Evolutionary conservation across 2,113 vertebrate species (phyloP).

Genomic region (Chunga burmeisteri): DNA sequence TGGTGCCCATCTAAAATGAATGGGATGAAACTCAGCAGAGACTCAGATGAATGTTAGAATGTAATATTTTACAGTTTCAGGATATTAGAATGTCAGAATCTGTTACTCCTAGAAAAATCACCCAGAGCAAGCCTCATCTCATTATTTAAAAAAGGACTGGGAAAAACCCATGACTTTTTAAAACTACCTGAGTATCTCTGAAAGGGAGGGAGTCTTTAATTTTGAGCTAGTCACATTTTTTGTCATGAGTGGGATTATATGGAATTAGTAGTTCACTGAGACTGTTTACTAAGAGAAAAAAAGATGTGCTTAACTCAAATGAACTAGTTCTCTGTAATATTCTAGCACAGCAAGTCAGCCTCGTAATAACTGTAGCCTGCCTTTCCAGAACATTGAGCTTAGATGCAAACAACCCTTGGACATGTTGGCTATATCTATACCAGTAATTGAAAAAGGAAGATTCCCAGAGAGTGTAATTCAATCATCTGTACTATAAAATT

Average conservation of each 20-base stretch:
- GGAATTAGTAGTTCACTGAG: not conserved
- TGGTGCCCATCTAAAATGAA: not conserved
- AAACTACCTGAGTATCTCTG: not conserved
- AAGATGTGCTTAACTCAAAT: not conserved
- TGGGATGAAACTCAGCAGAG: not conserved
- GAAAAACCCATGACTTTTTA: not conserved
- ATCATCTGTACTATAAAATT: not conserved
- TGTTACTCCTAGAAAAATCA: not conserved
- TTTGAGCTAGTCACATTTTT: not conserved
- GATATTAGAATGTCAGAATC: not conserved
- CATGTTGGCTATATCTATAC: not conserved
- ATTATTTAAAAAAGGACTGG: not conserved
- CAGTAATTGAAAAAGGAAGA: not conserved
- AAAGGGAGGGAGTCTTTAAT: not conserved
- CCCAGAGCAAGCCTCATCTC: not conserved
- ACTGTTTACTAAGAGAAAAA: not conserved
- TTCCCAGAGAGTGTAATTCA: not conserved
- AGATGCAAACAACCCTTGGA: not conserved
- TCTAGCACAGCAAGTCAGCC: not conserved
- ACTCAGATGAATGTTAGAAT: not conserved
- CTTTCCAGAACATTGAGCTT: not conserved
- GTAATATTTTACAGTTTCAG: not conserved
- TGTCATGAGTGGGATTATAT: not conserved
- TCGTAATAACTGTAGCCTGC: not conserved
- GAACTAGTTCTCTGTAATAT: not conserved